A percentile compares a stretch with the other conserved stretches of the same genome.
Conservation (phyloP, 2,113 vertebrate genomes). For the Corynorhinus townsendii region DNA sequence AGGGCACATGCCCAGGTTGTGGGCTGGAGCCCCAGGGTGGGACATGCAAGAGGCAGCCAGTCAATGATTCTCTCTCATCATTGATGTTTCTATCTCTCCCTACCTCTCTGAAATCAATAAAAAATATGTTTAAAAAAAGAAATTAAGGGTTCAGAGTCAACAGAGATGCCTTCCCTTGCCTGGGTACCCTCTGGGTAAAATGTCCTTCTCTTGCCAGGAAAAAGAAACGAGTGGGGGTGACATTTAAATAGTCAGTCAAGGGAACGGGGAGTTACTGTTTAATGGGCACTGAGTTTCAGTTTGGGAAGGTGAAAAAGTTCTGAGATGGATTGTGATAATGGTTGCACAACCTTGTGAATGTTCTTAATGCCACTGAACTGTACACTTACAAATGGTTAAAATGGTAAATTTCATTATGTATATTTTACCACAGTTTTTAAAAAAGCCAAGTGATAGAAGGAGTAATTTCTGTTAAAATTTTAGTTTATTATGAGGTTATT, state of each 20-base stretch:
- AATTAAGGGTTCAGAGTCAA: neutral
- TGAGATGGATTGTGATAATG: neutral
- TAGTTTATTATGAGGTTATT: neutral
- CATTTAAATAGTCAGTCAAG: slow-evolving; percentile 6
- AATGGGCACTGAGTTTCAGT: neutral
- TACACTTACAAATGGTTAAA: slow-evolving; percentile 1
- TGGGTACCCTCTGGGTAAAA: neutral
- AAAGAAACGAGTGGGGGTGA: neutral
- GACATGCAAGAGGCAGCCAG: no score
- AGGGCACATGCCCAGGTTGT: no score
- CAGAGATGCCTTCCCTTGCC: neutral
- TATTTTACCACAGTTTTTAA: neutral
- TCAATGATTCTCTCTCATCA: no score
- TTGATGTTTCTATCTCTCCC: no score
- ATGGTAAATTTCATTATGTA: neutral
- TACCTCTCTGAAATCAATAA: no score
- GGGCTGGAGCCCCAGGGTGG: no score
- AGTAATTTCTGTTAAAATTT: neutral
- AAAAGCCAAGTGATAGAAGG: neutral
- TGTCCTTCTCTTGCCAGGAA: neutral
- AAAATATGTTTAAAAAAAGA: neutral
- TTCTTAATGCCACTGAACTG: neutral
- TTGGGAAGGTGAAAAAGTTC: neutral
- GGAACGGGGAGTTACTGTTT: neutral
- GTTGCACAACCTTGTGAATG: neutral